Evolutionary conservation across 2,113 vertebrate genomes (phyloP).

Genomic region (Pelmatolapia mariae): DNA sequence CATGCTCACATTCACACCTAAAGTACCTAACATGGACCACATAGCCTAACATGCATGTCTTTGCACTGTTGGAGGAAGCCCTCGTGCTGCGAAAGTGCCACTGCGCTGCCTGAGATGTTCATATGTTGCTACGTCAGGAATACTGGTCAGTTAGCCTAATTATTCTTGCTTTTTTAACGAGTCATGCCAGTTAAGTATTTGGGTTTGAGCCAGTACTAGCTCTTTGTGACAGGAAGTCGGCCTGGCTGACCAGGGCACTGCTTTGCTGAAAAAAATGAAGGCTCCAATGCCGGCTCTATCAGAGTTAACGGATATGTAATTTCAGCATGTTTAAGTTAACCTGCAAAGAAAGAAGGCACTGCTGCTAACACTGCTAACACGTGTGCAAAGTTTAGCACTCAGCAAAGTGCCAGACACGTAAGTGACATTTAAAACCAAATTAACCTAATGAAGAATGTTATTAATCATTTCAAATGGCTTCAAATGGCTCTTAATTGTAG

Average conservation of each 20-base stretch:
- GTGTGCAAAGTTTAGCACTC: not conserved
- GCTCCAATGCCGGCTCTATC: not conserved
- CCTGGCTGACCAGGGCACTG: not conserved
- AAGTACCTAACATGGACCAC: not conserved
- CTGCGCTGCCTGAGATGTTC: not conserved
- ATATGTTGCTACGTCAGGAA: not conserved
- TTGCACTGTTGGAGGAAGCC: not conserved
- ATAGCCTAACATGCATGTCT: not conserved
- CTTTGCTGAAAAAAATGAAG: not conserved
- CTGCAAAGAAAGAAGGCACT: not conserved
- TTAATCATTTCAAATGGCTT: not conserved
- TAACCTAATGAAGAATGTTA: not conserved
- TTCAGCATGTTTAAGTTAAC: not conserved
- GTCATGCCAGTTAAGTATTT: not conserved
- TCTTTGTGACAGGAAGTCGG: not conserved
- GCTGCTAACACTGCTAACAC: not conserved
- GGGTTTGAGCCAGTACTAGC: not conserved
- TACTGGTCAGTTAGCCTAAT: not conserved
- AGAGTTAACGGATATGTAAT: not conserved
- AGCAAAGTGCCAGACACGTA: not conserved
- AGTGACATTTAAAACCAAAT: not conserved
- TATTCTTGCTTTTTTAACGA: not conserved
- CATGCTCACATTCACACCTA: not conserved
- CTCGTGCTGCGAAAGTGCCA: not conserved
- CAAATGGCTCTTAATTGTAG: not conserved